phyloP scores from a whole-genome alignment of 2,113 vertebrate species.

The Oryzias javanicus region DNA sequence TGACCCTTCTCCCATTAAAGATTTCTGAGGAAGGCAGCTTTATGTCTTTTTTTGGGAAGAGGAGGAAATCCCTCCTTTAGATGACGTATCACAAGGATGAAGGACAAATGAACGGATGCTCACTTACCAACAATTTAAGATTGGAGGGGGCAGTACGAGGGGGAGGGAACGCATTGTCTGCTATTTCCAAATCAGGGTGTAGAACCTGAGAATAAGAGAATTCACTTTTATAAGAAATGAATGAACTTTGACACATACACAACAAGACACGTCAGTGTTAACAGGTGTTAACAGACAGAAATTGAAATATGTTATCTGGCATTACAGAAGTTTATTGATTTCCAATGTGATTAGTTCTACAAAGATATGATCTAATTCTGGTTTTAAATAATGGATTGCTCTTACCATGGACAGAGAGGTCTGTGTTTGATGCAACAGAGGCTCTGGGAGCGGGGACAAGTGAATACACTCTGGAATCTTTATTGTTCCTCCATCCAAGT shows the following conservation, averaged over 20 bases:
- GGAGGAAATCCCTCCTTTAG: slow-evolving; percentile 8
- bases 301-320: too few species aligned
- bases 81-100: slow-evolving; percentile 8
- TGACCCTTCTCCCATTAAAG: slow-evolving; percentile 21
- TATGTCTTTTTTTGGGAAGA: slow-evolving; percentile 9
- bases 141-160: slow-evolving; percentile 90
- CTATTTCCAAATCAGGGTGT: slow-evolving; percentile 95
- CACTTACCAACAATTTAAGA: slow-evolving; percentile 93
- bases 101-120: background rate
- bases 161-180: slow-evolving; percentile 96
- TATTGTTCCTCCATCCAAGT: slow-evolving; percentile 97
- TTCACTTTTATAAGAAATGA: background rate
- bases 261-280: too few species aligned
- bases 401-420: slow-evolving; percentile 87
- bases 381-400: too few species aligned
- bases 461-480: slow-evolving; percentile 98
- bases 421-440: slow-evolving; percentile 89
- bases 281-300: too few species aligned
- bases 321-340: too few species aligned
- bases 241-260: too few species aligned
- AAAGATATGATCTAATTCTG: too few species aligned
- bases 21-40: slow-evolving; percentile 14
- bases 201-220: slow-evolving; percentile 81
- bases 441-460: slow-evolving; percentile 93
- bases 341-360: too few species aligned